Evolutionary conservation across 2,113 vertebrate species (phyloP).

Genomic region (Oceanodroma tethys): DNA sequence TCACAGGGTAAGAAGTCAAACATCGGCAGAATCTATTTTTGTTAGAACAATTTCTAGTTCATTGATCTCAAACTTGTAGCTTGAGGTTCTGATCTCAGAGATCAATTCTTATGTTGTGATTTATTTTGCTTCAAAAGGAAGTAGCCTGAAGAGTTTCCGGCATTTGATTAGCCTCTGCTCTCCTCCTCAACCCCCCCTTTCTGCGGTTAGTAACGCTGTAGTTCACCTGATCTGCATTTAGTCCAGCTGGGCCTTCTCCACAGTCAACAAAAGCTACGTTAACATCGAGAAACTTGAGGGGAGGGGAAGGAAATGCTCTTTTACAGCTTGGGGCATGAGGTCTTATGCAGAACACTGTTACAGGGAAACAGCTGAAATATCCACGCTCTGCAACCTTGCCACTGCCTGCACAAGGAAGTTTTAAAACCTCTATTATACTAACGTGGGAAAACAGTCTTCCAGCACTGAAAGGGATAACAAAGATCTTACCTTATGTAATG

Average conservation of each 20-base stretch:
- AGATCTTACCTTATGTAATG: slow-evolving; percentile 89
- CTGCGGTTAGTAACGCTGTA: background rate
- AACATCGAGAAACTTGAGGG: background rate
- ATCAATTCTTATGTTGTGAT: background rate
- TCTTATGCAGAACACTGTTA: background rate
- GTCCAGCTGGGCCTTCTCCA: background rate
- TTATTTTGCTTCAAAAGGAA: background rate
- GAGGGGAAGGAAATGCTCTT: background rate
- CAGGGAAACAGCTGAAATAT: background rate
- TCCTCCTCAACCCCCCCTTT: background rate
- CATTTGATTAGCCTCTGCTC: background rate
- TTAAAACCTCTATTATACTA: background rate
- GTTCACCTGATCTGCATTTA: background rate
- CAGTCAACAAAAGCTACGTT: background rate
- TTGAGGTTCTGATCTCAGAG: background rate
- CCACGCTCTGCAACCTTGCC: background rate
- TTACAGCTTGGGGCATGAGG: rapidly evolving
- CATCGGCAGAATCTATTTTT: background rate
- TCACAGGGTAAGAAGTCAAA: background rate
- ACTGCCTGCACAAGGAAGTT: background rate
- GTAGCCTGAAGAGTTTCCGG: background rate
- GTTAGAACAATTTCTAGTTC: background rate
- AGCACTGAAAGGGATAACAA: background rate
- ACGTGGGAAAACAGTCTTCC: background rate
- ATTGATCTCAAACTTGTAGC: background rate